These are phyloP conservation scores for Sycobia sp. DNA, from an alignment of 1,140 invertebrate species.

Conservation along the genomic window DNA sequence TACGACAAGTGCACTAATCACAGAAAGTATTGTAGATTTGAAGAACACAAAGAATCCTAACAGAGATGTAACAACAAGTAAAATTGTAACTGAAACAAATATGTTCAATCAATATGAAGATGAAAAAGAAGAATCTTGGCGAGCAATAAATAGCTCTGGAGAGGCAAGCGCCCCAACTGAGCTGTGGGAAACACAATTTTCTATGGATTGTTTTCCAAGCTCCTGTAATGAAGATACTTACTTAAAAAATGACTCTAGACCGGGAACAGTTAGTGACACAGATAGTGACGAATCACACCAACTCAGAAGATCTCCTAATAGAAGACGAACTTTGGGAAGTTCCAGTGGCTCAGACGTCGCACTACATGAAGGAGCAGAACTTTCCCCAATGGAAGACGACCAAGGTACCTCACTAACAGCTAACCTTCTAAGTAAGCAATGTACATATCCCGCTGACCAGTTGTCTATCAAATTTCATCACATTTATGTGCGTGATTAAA, in stretches of 20 bases:
- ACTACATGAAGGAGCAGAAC: slow-evolving; percentile 66
- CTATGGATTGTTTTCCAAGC: slow-evolving; percentile 53
- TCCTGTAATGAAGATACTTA: slow-evolving; percentile 52
- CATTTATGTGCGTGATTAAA: slow-evolving; percentile 11
- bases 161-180: slow-evolving; percentile 39
- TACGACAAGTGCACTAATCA: not conserved
- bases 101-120: slow-evolving; percentile 33
- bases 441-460: slow-evolving; percentile 55
- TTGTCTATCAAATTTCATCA: slow-evolving; percentile 19
- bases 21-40: not conserved
- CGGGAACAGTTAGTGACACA: slow-evolving; percentile 54
- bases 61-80: not conserved
- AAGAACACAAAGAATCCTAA: slow-evolving; percentile 11
- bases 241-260: slow-evolving; percentile 47
- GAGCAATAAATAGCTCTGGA: slow-evolving; percentile 37
- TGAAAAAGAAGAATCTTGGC: slow-evolving; percentile 43
- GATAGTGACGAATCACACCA: slow-evolving; percentile 53
- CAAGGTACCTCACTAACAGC: slow-evolving; percentile 60
- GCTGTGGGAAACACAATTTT: slow-evolving; percentile 55
- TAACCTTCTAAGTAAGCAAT: slow-evolving; percentile 62
- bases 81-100: slow-evolving; percentile 25
- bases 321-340: slow-evolving; percentile 64
- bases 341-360: slow-evolving; percentile 70
- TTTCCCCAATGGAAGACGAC: slow-evolving; percentile 62
- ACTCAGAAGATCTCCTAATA: slow-evolving; percentile 51